phyloP scores from a whole-genome alignment of 23 tunicate genomes.

The Oikopleura vanhoeffeni region DNA sequence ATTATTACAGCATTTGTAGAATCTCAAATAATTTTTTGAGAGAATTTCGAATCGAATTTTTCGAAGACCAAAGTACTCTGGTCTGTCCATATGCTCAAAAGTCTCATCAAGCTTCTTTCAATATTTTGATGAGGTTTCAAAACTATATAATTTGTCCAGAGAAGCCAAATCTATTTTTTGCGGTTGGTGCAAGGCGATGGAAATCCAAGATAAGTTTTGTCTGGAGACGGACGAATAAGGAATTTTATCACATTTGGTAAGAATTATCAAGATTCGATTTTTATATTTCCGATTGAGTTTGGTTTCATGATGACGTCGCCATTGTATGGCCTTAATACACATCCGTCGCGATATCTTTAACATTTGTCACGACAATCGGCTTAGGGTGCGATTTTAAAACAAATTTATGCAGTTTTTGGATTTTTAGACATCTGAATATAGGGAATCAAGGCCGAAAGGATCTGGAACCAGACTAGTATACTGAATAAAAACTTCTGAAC shows the following conservation, averaged over 20 bases:
- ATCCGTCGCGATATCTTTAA: not conserved
- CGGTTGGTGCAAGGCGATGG: not conserved
- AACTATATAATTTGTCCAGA: not conserved
- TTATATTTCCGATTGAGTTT: not conserved
- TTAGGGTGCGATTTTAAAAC: not conserved
- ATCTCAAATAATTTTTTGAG: not conserved
- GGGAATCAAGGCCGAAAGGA: no score
- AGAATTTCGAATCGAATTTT: not conserved
- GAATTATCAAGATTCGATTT: not conserved
- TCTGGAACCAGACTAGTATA: no score
- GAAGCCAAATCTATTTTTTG: not conserved
- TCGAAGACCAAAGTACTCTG: not conserved
- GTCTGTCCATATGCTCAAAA: not conserved
- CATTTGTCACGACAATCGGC: not conserved
- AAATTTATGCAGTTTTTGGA: no score
- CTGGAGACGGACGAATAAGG: not conserved
- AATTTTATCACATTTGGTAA: not conserved
- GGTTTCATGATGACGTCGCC: not conserved
- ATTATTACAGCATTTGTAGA: not conserved
- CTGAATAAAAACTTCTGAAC: no score
- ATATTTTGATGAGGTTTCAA: not conserved
- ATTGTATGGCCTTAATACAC: not conserved
- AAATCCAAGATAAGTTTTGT: not conserved
- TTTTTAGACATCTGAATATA: no score
- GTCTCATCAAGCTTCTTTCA: not conserved